phyloP scores from a whole-genome alignment of 2,888 invertebrate genomes.

The Heliconius sara region DNA sequence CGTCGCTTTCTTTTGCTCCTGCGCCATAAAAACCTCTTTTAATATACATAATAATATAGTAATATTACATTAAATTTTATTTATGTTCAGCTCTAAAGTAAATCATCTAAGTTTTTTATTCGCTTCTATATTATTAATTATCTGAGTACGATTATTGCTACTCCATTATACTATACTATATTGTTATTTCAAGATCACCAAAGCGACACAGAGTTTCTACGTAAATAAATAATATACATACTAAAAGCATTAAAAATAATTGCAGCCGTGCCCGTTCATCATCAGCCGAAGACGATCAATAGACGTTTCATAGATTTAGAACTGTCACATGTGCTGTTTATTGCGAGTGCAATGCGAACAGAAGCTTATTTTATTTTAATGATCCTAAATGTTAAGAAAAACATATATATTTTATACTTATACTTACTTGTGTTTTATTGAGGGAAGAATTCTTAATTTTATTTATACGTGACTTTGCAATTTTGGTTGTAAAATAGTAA shows the following conservation, averaged over 20 bases:
- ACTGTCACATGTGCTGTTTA: conserved; percentile 31
- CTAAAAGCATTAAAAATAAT: conserved; percentile 21
- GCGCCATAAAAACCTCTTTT: no score
- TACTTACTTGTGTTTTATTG: not conserved
- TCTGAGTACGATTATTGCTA: not conserved
- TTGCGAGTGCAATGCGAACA: conserved; percentile 23
- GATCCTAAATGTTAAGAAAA: not conserved
- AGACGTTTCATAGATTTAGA: conserved; percentile 27
- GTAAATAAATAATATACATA: not conserved
- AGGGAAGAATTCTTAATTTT: not conserved
- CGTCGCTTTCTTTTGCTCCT: no score
- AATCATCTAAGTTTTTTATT: not conserved
- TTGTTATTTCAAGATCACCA: not conserved
- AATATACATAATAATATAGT: no score
- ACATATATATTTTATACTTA: not conserved
- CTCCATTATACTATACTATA: not conserved
- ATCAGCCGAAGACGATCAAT: conserved; percentile 29
- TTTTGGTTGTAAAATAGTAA: no score
- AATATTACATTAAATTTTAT: no score
- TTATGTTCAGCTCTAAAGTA: no score
- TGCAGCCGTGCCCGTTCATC: conserved; percentile 12
- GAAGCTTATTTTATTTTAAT: not conserved
- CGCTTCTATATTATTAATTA: not conserved
- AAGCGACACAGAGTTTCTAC: not conserved
- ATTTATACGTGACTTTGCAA: not conserved